phyloP scores from a whole-genome alignment of 2,113 vertebrate species.

The Alligator sinensis region DNA sequence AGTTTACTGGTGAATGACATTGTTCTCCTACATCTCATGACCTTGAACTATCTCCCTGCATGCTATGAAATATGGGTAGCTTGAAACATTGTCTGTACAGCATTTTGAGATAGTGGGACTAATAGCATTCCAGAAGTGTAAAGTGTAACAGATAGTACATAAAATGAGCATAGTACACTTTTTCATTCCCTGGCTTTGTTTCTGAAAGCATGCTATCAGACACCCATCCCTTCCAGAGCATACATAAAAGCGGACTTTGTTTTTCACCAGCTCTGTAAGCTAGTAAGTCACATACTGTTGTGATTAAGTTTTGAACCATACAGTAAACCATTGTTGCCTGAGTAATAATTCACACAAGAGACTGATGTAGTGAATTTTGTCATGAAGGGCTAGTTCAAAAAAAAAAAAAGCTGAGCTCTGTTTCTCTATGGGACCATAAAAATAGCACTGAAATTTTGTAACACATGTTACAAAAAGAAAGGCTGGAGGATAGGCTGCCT shows the following conservation, averaged over 20 bases:
- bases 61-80: neutral
- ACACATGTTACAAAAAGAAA: neutral
- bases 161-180: neutral
- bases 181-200: neutral
- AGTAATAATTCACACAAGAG: neutral
- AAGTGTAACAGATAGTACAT: neutral
- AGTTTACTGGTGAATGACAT: neutral
- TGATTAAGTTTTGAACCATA: conserved; percentile 30
- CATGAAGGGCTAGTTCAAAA: neutral
- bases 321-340: conserved; percentile 46
- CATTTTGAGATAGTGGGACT: neutral
- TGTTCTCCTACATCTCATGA: neutral
- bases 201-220: neutral
- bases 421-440: neutral
- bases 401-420: conserved; percentile 39
- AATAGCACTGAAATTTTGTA: neutral
- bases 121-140: neutral
- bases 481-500: neutral
- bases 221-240: neutral
- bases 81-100: neutral
- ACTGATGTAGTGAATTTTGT: conserved; percentile 9
- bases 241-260: neutral
- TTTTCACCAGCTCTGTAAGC: neutral
- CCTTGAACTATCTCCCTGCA: neutral
- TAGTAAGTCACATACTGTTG: conserved; percentile 36